Conservation (phyloP, 2,797 vertebrate genomes). For the Myiothlypis coronata region DNA sequence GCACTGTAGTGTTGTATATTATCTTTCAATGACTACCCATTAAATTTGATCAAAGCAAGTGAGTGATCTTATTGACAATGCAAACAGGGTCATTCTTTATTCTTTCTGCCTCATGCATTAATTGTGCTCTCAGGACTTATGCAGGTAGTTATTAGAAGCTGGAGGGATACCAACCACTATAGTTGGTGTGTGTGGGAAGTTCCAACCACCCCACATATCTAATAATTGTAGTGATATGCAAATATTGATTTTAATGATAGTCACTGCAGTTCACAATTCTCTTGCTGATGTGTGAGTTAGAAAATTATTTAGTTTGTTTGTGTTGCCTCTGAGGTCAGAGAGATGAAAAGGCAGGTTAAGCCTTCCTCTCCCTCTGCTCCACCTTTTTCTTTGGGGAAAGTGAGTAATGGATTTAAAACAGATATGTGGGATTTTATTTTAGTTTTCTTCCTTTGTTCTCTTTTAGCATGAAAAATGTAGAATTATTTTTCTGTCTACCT, state of each 20-base stretch:
- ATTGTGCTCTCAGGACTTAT: not conserved
- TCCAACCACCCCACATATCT: not conserved
- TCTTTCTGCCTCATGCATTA: constrained; percentile 3
- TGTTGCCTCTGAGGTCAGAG: not conserved
- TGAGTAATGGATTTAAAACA: not conserved
- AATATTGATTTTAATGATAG: not conserved
- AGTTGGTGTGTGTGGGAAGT: not conserved
- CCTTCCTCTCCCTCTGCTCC: not conserved
- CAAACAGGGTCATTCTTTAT: constrained; percentile 4
- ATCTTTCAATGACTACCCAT: constrained; percentile 22
- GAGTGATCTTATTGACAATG: constrained; percentile 25
- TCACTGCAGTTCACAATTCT: not conserved
- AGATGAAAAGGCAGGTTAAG: not conserved
- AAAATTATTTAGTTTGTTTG: not conserved
- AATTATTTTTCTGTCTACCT: not conserved
- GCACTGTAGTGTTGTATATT: not conserved
- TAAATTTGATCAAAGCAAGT: constrained; percentile 24
- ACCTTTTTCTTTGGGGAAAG: not conserved
- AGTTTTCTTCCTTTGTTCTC: not conserved
- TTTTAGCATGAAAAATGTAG: not conserved
- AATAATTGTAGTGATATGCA: not conserved
- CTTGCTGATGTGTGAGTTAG: not conserved
- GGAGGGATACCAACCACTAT: not conserved
- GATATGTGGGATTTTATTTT: not conserved
- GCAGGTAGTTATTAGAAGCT: not conserved